These are phyloP conservation scores for Berghia stephanieae DNA, from an alignment of 1,140 invertebrate genomes.

Conservation along the genomic window DNA sequence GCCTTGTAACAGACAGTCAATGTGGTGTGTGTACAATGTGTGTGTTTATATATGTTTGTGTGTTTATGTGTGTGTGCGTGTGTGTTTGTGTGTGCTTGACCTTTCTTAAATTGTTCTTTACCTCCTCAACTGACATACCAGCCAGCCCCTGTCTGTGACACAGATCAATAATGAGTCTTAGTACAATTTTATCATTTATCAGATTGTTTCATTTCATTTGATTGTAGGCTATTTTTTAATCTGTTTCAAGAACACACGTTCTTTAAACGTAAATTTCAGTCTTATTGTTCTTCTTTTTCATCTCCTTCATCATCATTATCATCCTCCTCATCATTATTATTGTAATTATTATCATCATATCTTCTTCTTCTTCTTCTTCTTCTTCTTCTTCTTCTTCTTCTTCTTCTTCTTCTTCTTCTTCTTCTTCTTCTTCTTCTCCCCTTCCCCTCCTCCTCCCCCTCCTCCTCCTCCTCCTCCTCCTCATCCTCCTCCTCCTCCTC, in stretches of 20 bases:
- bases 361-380: conserved; percentile 2
- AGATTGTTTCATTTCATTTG: too few relatives aligned
- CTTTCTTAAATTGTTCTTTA: too few relatives aligned
- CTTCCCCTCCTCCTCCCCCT: conserved; percentile 1
- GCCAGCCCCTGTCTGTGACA: too few relatives aligned
- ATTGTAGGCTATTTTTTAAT: too few relatives aligned
- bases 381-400: neutral
- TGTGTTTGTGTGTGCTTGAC: neutral
- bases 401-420: neutral
- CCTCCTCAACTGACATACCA: too few relatives aligned
- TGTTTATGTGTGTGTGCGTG: neutral
- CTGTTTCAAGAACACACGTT: too few relatives aligned
- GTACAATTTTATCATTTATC: too few relatives aligned
- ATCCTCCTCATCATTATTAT: neutral
- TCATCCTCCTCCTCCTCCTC: neutral
- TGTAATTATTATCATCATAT: too few relatives aligned
- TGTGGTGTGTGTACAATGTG: too few relatives aligned
- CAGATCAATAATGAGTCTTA: too few relatives aligned
- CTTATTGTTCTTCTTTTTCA: neutral
- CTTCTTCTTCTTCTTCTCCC: conserved; percentile 5
- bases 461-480: neutral
- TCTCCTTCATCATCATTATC: neutral
- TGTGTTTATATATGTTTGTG: conserved; percentile 11
- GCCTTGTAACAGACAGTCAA: too few relatives aligned
- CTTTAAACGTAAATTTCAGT: too few relatives aligned